phyloP scores from a whole-genome alignment of 2,888 invertebrate genomes.

The Meandrusa payeni region DNA sequence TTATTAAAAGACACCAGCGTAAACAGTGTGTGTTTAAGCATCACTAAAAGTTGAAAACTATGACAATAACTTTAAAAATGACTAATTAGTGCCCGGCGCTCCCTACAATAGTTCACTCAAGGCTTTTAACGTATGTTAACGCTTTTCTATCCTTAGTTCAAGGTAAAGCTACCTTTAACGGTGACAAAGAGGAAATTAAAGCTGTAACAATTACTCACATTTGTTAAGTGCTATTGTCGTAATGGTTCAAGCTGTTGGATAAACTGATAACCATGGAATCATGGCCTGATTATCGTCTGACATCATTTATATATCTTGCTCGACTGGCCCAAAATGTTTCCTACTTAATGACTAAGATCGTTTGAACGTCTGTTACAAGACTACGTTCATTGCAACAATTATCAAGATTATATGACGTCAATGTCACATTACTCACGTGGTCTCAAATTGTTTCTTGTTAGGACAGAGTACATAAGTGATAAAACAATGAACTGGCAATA shows the following conservation, averaged over 20 bases:
- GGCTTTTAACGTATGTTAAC: slow-evolving; percentile 12
- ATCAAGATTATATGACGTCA: slow-evolving; percentile 23
- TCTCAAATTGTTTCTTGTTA: slow-evolving; percentile 9
- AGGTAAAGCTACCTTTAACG: neutral
- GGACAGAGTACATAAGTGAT: slow-evolving; percentile 11
- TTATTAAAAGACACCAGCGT: too few relatives aligned
- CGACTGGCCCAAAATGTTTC: slow-evolving; percentile 7
- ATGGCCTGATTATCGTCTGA: slow-evolving; percentile 7
- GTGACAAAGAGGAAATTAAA: slow-evolving; percentile 17
- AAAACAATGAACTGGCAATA: slow-evolving; percentile 5
- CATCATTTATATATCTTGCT: slow-evolving; percentile 4
- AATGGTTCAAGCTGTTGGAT: slow-evolving; percentile 10
- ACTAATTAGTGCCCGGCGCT: neutral
- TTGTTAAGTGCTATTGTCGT: slow-evolving; percentile 12
- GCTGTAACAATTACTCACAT: slow-evolving; percentile 1
- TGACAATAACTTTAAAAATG: neutral
- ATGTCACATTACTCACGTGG: slow-evolving; percentile 15
- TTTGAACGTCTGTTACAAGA: neutral
- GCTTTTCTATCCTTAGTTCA: slow-evolving; percentile 7
- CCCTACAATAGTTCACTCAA: slow-evolving; percentile 7
- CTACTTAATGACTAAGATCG: slow-evolving; percentile 10
- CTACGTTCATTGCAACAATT: slow-evolving; percentile 6
- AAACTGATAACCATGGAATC: slow-evolving; percentile 5
- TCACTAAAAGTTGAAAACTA: too few relatives aligned
- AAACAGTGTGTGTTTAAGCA: too few relatives aligned